phyloP scores from a whole-genome alignment of 2,888 invertebrate genomes.

The Pelosia muscerda region DNA sequence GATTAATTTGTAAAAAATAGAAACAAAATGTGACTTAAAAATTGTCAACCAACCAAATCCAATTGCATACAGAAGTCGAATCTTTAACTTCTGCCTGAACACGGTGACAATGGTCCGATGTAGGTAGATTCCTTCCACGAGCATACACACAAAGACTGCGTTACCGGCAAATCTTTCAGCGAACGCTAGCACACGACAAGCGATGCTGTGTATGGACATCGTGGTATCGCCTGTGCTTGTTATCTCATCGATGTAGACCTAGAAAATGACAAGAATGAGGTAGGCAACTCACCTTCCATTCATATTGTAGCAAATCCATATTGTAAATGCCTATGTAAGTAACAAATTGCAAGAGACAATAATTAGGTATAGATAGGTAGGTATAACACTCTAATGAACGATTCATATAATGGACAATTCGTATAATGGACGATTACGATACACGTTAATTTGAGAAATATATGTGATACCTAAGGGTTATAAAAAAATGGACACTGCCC shows the following conservation, averaged over 20 bases:
- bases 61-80: constrained; percentile 76
- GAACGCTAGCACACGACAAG: constrained; percentile 85
- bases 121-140: constrained; percentile 88
- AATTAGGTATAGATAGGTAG: too few relatives aligned
- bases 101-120: constrained; percentile 89
- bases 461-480: too few relatives aligned
- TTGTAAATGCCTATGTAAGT: too few relatives aligned
- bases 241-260: constrained; percentile 87
- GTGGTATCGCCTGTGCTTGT: constrained; percentile 76
- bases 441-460: too few relatives aligned
- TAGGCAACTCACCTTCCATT: neutral
- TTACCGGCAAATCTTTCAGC: constrained; percentile 86
- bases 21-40: neutral
- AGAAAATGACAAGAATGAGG: constrained; percentile 19
- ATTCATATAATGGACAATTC: too few relatives aligned
- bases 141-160: constrained; percentile 90
- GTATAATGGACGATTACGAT: too few relatives aligned
- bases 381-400: too few relatives aligned
- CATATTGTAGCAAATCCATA: neutral
- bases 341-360: too few relatives aligned
- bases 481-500: too few relatives aligned
- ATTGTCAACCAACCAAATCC: constrained; percentile 72
- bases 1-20: neutral
- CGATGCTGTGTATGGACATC: constrained; percentile 81
- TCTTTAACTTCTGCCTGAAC: constrained; percentile 86